Conservation (phyloP, 2,113 vertebrate species). For the Tricholaema leucomelas region DNA sequence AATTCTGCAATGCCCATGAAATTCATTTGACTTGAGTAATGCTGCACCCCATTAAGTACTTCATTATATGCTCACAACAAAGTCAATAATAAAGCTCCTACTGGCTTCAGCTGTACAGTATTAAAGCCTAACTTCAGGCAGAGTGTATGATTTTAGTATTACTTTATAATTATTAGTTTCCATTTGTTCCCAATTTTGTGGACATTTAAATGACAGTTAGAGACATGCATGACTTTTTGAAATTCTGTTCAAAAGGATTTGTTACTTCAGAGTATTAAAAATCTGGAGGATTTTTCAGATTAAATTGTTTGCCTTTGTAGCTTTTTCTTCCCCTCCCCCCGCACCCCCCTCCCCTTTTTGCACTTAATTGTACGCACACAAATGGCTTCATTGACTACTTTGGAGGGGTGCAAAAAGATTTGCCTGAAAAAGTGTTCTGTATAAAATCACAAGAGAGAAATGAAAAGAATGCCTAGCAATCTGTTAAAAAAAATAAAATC, state of each 20-base stretch:
- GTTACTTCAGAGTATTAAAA: constrained; percentile 15
- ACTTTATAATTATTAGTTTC: neutral
- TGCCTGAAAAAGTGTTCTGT: constrained; percentile 52
- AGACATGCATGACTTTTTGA: neutral
- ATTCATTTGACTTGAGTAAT: neutral
- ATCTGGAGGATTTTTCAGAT: neutral
- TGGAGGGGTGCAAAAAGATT: constrained; percentile 22
- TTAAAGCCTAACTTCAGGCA: neutral
- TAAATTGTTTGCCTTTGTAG: constrained; percentile 13
- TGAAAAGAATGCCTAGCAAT: constrained; percentile 58
- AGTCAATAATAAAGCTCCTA: neutral
- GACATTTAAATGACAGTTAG: neutral
- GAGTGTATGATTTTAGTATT: neutral
- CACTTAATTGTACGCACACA: constrained; percentile 39
- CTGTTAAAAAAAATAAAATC: constrained; percentile 69
- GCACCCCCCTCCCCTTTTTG: neutral
- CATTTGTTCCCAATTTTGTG: neutral
- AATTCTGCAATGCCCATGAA: neutral
- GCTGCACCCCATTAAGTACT: neutral
- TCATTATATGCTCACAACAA: neutral
- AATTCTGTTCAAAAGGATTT: neutral
- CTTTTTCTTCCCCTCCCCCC: neutral
- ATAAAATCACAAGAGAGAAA: constrained; percentile 49
- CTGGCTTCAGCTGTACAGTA: neutral
- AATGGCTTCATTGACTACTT: constrained; percentile 59